Conservation (phyloP, 1,140 invertebrate genomes). For the Drosophila nikananu region DNA sequence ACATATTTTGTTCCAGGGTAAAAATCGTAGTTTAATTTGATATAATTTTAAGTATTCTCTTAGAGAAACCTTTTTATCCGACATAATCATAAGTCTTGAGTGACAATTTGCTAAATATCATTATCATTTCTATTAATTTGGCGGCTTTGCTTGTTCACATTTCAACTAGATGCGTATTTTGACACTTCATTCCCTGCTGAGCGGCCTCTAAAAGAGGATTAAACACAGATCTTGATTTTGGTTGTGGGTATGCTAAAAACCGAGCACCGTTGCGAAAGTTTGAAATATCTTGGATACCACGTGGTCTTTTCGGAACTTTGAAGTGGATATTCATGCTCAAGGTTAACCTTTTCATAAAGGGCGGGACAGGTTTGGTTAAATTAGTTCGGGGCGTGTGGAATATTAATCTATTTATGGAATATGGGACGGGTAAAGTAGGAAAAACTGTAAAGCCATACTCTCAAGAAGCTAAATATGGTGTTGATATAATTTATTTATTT, state of each 20-base stretch:
- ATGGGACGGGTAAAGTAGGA: background rate
- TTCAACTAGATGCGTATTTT: constrained; percentile 48
- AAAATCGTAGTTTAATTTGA: background rate
- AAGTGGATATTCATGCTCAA: constrained; percentile 35
- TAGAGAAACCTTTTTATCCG: background rate
- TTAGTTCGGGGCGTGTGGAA: constrained; percentile 18
- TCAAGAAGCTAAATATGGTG: constrained; percentile 73
- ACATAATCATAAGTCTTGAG: constrained; percentile 23
- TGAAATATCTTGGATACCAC: background rate
- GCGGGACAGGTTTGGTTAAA: constrained; percentile 22
- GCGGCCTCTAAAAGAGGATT: constrained; percentile 50
- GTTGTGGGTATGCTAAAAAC: constrained; percentile 38
- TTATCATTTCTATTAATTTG: constrained; percentile 31
- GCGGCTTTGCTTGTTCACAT: constrained; percentile 31
- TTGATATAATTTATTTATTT: background rate
- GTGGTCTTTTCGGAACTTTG: constrained; percentile 28
- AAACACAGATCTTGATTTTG: constrained; percentile 29
- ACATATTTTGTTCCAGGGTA: background rate
- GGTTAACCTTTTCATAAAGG: constrained; percentile 3
- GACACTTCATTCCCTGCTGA: constrained; percentile 47
- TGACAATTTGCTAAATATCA: constrained; percentile 27
- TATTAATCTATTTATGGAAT: constrained; percentile 16
- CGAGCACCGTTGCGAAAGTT: constrained; percentile 45
- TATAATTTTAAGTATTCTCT: background rate
- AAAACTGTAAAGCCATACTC: background rate